Evolutionary conservation across 2,797 vertebrate species (phyloP), one percentile per base, ranked within the genome.

Genomic region (Catostomus latipinnis): DNA sequence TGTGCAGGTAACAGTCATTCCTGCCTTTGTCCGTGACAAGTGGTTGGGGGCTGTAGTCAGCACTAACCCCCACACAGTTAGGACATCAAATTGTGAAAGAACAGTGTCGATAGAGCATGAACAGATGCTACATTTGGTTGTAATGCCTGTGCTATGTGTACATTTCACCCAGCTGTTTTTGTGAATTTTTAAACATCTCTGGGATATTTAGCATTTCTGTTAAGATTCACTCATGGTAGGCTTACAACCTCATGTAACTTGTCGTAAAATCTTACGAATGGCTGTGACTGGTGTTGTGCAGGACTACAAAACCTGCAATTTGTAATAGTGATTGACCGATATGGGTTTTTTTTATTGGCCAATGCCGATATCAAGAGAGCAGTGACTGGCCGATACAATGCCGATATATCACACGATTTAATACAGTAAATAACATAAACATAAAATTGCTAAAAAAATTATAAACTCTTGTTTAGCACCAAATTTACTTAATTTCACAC

Each of bases 1-100:
- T 86, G 84, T 86, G 87, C 87, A 88, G 86, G 86, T 87, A 87
- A 87, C 76, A 22, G 86, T 83, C 73, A 83, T 86, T 87, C 85
- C 87, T 88, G 87, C 85, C 84, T 87, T 88, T 86, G 61, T 86
- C 82, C 82, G 82, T 85, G 84, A 62, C 7, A 6, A 58, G 81
- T 34, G 77, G 73, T 81, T 50, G 43, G 43, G 69, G 71, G 83
- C 81, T 84, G 83, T 79, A 78, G 48, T 58, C 83, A 86, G 81
- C 85, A 72, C 78, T 80, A 67, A 82, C 81, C 83, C 34, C 69
- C 65, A 45, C 78, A 76, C 73, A 78, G 57, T 76, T 83, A 79
- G 63, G 83, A 77, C 81, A 65, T 78, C 82, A 13, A 53, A 48
- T 49, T 66, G 83, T 82, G 54, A 62, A 80, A 74, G 54, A 66